Evolutionary conservation across 2,113 vertebrate species (phyloP).

Genomic region (Crocuta crocuta): DNA sequence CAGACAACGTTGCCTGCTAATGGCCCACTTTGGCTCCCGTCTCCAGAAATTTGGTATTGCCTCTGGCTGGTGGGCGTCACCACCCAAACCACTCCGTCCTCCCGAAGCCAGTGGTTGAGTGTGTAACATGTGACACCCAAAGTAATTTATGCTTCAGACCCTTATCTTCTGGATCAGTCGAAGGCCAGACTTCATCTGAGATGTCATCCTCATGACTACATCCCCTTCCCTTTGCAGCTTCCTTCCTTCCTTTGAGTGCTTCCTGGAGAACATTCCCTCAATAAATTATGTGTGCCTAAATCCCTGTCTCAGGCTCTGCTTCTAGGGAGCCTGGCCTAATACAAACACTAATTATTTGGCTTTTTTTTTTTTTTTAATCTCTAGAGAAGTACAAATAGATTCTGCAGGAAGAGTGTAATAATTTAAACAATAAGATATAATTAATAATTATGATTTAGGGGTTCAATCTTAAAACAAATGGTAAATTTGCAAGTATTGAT

Average conservation of each 20-base stretch:
- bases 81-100: background rate
- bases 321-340: background rate
- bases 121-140: background rate
- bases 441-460: background rate
- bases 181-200: background rate
- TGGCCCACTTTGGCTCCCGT: background rate
- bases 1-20: background rate
- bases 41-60: background rate
- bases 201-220: background rate
- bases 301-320: background rate
- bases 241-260: background rate
- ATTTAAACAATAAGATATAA: background rate
- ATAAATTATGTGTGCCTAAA: background rate
- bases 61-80: background rate
- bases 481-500: background rate
- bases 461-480: background rate
- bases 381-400: constrained; percentile 6
- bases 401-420: background rate
- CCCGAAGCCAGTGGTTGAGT: background rate
- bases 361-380: background rate
- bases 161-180: background rate
- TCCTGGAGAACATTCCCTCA: background rate
- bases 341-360: background rate
- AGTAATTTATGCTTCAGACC: background rate
- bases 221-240: background rate